These are phyloP conservation scores for Micromesistius poutassou DNA, from an alignment of 2,797 vertebrate genomes.

Conservation along the genomic window DNA sequence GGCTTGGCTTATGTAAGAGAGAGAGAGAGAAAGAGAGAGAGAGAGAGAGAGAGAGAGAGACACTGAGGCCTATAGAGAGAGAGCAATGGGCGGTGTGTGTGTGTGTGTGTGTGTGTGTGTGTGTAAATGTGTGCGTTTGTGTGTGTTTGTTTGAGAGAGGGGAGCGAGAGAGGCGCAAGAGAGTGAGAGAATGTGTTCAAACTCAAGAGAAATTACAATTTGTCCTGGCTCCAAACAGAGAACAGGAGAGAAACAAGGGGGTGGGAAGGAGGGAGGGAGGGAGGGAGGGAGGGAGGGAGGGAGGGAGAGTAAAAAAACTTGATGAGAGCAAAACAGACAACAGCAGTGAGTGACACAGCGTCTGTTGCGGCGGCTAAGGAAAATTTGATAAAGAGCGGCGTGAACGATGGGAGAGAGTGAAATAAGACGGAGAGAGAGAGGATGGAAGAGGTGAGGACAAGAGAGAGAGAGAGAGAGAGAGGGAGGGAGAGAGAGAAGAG, in stretches of 20 bases:
- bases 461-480: not conserved
- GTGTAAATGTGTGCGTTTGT: constrained; percentile 27
- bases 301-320: no score
- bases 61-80: not conserved
- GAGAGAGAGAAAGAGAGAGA: constrained; percentile 31
- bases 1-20: constrained; percentile 59
- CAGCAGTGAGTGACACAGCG: no score
- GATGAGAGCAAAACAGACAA: no score
- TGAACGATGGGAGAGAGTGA: not conserved
- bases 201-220: constrained; percentile 62
- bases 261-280: not conserved
- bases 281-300: not conserved
- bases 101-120: constrained; percentile 25
- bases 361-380: no score
- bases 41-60: constrained; percentile 37
- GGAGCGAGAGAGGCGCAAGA: constrained; percentile 16
- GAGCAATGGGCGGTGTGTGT: constrained; percentile 3
- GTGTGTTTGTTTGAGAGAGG: constrained; percentile 25
- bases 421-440: not conserved
- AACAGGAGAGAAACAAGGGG: not conserved
- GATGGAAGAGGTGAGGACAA: not conserved
- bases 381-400: no score
- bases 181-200: not conserved
- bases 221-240: constrained; percentile 35
- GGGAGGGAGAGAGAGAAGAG: constrained; percentile 12